Evolutionary conservation across 2,888 invertebrate genomes (phyloP), one percentile per base, ranked within the genome.

Genomic region (Nebria salina): DNA sequence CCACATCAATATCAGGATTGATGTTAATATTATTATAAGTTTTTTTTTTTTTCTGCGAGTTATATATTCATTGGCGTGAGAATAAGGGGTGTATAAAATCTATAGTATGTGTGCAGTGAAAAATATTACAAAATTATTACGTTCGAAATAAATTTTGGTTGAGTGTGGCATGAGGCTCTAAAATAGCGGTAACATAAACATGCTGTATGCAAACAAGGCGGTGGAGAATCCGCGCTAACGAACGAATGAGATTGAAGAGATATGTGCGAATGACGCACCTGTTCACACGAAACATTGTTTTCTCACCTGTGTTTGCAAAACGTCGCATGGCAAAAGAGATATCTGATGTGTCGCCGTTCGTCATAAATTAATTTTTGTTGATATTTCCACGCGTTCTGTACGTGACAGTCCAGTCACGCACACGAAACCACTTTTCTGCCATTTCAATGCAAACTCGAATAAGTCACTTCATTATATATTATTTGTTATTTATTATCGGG

Each of bases 231-330:
- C 54, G 54, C 11, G 54, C 11, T 54, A 54, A 54, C 54, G 13
- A 54, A 54, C 8, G 11, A 1, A 6, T 11, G 54, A 54, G 54
- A 54, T 54, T 54, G 54, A 54, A 54, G 54, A 54, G 4, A 34
- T 70, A 25, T 70, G 26, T 26, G 70, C 26, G 70, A 70, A 70
- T 75, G 75, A 68, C 74, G 42, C 80, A 80, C 80, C 80, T 80
- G 80, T 80, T 42, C 75, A 80, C 75, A 80, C 80, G 41, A 54
- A 54, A 75, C 75, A 64, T 75, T 80, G 80, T 80, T 80, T 80
- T 80, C 68, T 72, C 80, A 80, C 80, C 80, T 80, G 80, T 80
- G 80, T 80, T 80, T 80, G 75, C 75, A 8, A 34, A 72, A 72
- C 65, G 2, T 73, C 73, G 42, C 13, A 41, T 41, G n/a, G 73